A percentile compares a stretch with the other conserved stretches of the same genome.
Conservation (phyloP, 1,140 invertebrate genomes). For the Delia radicum region DNA sequence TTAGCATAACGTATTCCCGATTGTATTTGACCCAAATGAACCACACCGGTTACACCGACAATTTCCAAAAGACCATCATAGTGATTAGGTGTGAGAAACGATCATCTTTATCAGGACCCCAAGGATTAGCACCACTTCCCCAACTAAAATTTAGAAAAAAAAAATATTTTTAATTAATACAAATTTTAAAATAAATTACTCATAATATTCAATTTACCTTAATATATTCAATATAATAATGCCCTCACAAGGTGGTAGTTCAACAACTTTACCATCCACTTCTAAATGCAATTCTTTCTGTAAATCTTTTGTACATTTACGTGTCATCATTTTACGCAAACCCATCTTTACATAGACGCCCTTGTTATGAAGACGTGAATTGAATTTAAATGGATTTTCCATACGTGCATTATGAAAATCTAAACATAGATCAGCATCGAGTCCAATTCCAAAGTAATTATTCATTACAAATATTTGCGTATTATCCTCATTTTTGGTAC, state of each 20-base stretch:
- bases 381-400: constrained; percentile 98
- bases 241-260: constrained; percentile 94
- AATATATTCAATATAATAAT: constrained; percentile 99
- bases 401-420: constrained; percentile 97
- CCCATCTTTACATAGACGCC: constrained; percentile 99
- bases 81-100: constrained; percentile 97
- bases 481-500: constrained; percentile 92
- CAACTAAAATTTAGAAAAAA: constrained; percentile 67
- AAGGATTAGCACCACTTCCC: constrained; percentile 99
- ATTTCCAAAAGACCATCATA: constrained; percentile 99
- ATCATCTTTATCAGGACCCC: constrained; percentile 98
- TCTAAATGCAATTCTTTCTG: constrained; percentile 93
- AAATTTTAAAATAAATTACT: neutral
- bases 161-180: neutral
- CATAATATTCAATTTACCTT: constrained; percentile 63
- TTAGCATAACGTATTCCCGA: constrained; percentile 94
- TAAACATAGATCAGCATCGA: constrained; percentile 97
- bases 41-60: constrained; percentile 97
- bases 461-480: constrained; percentile 99
- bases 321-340: constrained; percentile 88
- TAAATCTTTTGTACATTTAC: constrained; percentile 92
- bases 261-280: constrained; percentile 92
- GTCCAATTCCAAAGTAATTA: constrained; percentile 99
- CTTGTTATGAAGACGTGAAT: constrained; percentile 97
- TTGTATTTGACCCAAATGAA: constrained; percentile 98